Percentiles rank a stretch among this genome's conserved stretches.
phyloP scores from a whole-genome alignment of 2,113 vertebrate genomes.

The Colius striatus region DNA sequence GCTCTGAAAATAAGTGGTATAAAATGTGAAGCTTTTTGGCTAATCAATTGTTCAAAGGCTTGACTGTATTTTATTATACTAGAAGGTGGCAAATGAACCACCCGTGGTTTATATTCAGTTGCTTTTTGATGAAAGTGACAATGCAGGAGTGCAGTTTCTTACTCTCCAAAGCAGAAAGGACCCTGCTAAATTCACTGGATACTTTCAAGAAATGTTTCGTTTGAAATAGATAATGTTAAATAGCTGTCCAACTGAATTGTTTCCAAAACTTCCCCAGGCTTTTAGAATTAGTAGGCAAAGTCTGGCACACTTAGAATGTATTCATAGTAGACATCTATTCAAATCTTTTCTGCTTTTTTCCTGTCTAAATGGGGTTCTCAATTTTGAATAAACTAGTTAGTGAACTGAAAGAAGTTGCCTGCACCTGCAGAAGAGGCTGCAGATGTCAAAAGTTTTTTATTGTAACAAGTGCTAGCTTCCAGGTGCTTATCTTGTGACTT shows the following conservation, averaged over 20 bases:
- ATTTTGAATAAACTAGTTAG: conserved; percentile 30
- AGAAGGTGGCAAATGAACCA: conserved; percentile 4
- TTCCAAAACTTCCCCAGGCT: neutral
- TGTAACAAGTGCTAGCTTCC: neutral
- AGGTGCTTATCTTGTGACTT: conserved; percentile 27
- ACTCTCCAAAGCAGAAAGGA: neutral
- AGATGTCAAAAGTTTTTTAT: conserved; percentile 40
- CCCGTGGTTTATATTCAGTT: conserved; percentile 9
- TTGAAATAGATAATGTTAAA: conserved; percentile 9
- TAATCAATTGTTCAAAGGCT: neutral
- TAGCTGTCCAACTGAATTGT: conserved; percentile 17
- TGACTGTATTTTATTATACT: neutral
- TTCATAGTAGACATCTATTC: conserved; percentile 22
- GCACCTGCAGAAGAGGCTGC: conserved; percentile 51
- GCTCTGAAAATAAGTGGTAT: conserved; percentile 6
- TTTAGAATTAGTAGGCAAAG: conserved; percentile 25
- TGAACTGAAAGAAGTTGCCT: conserved; percentile 18
- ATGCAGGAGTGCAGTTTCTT: neutral
- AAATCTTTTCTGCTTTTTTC: conserved; percentile 9
- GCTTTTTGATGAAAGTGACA: conserved; percentile 8
- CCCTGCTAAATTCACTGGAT: neutral
- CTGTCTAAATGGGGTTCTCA: conserved; percentile 5
- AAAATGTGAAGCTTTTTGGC: neutral
- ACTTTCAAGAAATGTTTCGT: neutral
- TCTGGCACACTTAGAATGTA: conserved; percentile 30